Evolutionary conservation across 2,888 invertebrate species (phyloP), one percentile per base, ranked within the genome.

Genomic region (Zelleria hepariella): DNA sequence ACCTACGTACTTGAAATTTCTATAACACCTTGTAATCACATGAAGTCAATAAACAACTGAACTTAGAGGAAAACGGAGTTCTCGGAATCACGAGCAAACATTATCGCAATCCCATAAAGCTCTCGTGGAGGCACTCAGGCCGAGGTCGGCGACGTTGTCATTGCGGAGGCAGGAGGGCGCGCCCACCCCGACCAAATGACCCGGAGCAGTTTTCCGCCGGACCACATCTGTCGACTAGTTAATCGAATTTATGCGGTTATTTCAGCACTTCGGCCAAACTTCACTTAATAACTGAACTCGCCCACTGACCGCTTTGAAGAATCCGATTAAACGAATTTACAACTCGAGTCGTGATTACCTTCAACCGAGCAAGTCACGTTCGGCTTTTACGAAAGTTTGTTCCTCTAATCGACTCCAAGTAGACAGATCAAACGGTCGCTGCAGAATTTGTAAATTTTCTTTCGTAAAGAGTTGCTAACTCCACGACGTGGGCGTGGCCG

Each of bases 361-460:
- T 59, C 64, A 67, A 70, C 67, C 66, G 70, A 66, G 69, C 71
- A 68, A 75, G 74, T 74, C 74, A 75, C 75, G 71, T 73, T 67
- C 64, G 60, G n/a, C n/a, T n/a, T n/a, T n/a, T 63, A 62, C 25
- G 48, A 27, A 55, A 59, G 21, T 21, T 54, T 25, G 21, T 42
- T 53, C 53, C 55, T 55, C 32, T 55, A 27, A 26, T 27, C 55
- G 55, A 55, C 32, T 55, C 53, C 25, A 32, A 32, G 32, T 20
- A 15, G 27, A 55, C 32, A 32, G 55, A 55, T 55, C 55, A 55
- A 55, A 32, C 32, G 55, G 24, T 21, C 55, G 55, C 55, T 5
- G 55, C 32, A 32, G 55, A 55, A 55, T 55, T 55, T 32, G 27
- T 10, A 55, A 55, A 32, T 24, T 18, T 27, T 10, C 32, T 53